Conservation (phyloP, 2,888 invertebrate genomes). For the Tuberolachnus salignus region DNA sequence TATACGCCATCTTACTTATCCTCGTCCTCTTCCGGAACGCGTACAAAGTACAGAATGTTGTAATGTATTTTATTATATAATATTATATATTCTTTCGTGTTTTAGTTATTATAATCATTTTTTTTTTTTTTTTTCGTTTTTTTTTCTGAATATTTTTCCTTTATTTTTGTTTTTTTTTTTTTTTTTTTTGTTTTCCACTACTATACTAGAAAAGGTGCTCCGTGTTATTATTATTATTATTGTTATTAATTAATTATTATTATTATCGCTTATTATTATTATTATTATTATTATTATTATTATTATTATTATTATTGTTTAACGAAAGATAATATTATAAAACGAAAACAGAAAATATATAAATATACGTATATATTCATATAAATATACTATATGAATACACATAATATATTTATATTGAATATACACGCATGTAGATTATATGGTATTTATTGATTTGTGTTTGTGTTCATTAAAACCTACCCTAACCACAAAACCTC, state of each 20-base stretch:
- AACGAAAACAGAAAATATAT: slow-evolving; percentile 34
- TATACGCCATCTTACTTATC: neutral
- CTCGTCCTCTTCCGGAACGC: slow-evolving; percentile 39
- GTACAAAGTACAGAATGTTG: neutral
- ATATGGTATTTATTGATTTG: slow-evolving; percentile 5
- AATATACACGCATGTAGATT: slow-evolving; percentile 42
- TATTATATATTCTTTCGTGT: slow-evolving; percentile 5
- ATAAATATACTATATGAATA: too few relatives aligned
- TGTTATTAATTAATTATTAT: slow-evolving; percentile 49
- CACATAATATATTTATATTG: slow-evolving; percentile 22
- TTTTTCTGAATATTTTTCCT: too few relatives aligned
- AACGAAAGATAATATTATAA: slow-evolving; percentile 48
- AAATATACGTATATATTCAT: slow-evolving; percentile 18
- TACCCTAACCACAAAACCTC: too few relatives aligned
- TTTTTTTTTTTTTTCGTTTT: too few relatives aligned
- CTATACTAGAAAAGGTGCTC: slow-evolving; percentile 46
- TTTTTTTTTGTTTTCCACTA: slow-evolving; percentile 35
- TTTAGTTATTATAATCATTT: slow-evolving; percentile 4
- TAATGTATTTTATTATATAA: neutral
- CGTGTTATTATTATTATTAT: slow-evolving; percentile 49
- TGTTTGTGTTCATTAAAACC: neutral
- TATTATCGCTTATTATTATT: slow-evolving; percentile 47
- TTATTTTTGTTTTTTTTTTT: slow-evolving; percentile 19
- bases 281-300: slow-evolving; percentile 51
- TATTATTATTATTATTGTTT: slow-evolving; percentile 54